Evolutionary conservation across 2,888 invertebrate species (phyloP).

Genomic region (Stenichneumon culpator): DNA sequence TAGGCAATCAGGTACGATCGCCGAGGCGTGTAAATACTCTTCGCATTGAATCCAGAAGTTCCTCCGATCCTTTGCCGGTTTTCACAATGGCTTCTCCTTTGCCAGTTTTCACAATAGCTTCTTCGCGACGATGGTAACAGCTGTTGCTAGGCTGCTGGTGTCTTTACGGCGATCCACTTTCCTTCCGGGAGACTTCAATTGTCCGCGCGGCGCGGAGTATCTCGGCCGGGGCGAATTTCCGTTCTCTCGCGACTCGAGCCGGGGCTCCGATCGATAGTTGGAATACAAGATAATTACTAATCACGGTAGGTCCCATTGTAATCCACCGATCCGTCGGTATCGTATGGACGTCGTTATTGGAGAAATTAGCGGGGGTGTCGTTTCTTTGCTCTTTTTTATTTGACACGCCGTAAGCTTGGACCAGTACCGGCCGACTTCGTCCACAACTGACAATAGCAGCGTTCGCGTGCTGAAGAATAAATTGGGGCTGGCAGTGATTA

Average conservation of each 20-base stretch:
- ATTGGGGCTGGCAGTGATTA: too few relatives aligned
- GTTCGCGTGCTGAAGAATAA: too few relatives aligned
- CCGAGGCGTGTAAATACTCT: conserved; percentile 5
- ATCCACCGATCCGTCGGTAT: background rate
- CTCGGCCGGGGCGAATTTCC: background rate
- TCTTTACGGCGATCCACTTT: background rate
- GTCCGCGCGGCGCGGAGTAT: background rate
- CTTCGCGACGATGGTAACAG: background rate
- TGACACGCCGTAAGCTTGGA: background rate
- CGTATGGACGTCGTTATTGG: background rate
- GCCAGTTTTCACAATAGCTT: background rate
- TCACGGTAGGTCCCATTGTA: background rate
- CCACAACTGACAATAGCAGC: too few relatives aligned
- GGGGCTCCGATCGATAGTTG: background rate
- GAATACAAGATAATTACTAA: conserved; percentile 2
- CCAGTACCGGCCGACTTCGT: too few relatives aligned
- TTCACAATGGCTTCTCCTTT: background rate
- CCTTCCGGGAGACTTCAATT: background rate
- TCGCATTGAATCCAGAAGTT: background rate
- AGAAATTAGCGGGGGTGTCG: background rate
- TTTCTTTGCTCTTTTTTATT: background rate
- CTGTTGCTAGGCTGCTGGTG: background rate
- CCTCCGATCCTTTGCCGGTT: background rate
- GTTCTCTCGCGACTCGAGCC: background rate
- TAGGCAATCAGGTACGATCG: background rate